Conservation (phyloP, 2,797 vertebrate genomes). For the Scomberomorus guttatus region DNA sequence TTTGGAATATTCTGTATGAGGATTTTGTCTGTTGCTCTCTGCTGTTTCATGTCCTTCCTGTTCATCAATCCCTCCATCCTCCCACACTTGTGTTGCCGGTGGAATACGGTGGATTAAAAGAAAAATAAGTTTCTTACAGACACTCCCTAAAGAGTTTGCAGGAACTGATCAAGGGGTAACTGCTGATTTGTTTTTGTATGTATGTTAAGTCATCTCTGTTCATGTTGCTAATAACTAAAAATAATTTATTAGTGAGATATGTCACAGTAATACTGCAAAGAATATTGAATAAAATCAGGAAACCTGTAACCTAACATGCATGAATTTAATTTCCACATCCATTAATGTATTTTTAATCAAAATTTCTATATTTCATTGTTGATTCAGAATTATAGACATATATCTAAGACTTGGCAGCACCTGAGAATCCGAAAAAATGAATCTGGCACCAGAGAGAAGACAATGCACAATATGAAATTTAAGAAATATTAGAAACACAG, state of each 20-base stretch:
- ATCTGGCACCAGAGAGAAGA: background rate
- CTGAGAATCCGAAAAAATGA: background rate
- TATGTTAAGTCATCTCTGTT: background rate
- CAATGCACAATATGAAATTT: background rate
- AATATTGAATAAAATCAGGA: background rate
- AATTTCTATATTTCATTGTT: background rate
- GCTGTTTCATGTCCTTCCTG: background rate
- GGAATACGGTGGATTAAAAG: background rate
- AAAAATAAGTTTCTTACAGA: slow-evolving; percentile 10
- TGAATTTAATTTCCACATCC: background rate
- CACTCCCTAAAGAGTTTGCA: slow-evolving; percentile 1
- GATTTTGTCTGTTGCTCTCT: slow-evolving; percentile 2
- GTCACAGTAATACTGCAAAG: too few species aligned
- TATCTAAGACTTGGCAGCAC: background rate
- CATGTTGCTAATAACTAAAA: background rate
- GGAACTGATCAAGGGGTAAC: background rate
- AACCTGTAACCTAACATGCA: background rate
- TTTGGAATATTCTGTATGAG: slow-evolving; percentile 24
- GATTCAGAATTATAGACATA: background rate
- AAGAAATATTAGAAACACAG: background rate
- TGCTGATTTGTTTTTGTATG: slow-evolving; percentile 15
- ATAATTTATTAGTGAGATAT: background rate
- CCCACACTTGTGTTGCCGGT: background rate
- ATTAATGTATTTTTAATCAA: background rate
- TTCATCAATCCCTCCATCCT: background rate